Percentiles rank a stretch among this genome's conserved stretches.
These are phyloP conservation scores for Dicrurus megarhynchus DNA, from an alignment of 2,113 vertebrate genomes.

Conservation along the genomic window DNA sequence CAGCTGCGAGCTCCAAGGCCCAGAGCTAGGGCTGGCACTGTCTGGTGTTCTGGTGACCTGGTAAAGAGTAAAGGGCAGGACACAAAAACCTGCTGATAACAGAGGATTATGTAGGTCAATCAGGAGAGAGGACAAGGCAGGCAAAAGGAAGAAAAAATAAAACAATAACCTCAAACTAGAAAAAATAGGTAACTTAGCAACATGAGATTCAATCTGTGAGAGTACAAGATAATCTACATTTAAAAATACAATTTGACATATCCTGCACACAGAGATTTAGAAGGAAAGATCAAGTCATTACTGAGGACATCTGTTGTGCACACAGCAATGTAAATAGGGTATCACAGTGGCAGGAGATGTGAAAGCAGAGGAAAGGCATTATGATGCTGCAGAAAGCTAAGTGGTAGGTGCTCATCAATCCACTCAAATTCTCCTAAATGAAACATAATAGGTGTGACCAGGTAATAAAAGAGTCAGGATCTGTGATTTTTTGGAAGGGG, in stretches of 20 bases:
- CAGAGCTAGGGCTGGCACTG: background rate
- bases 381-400: background rate
- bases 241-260: background rate
- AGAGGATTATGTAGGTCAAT: background rate
- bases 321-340: background rate
- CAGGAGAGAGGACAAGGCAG: background rate
- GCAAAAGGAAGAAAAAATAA: background rate
- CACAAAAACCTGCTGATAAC: background rate
- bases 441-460: background rate
- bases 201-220: background rate
- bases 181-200: constrained; percentile 48
- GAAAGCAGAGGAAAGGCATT: background rate
- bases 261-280: background rate
- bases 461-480: background rate
- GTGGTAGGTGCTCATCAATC: background rate
- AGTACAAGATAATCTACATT: constrained; percentile 1
- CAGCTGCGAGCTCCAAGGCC: background rate
- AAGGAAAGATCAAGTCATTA: background rate
- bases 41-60: background rate
- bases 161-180: background rate
- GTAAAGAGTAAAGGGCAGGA: background rate
- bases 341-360: background rate
- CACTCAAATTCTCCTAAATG: background rate
- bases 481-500: background rate
- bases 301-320: background rate